Conservation (phyloP, 1,140 invertebrate genomes). For the Parapsyche elsis region DNA sequence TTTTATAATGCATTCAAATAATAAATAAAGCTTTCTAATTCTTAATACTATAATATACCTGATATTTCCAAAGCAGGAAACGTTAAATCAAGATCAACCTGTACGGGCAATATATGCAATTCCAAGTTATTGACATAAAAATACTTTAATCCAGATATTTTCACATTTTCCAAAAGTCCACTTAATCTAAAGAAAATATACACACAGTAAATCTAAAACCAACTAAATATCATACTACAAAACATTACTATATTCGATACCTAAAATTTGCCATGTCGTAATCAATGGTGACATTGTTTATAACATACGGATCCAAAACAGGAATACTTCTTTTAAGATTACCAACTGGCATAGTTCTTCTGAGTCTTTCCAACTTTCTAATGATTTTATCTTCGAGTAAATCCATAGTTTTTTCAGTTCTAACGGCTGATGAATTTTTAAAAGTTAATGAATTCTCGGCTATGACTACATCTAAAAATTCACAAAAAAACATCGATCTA, state of each 20-base stretch:
- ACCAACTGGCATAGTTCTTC: conserved; percentile 15
- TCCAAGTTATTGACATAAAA: conserved; percentile 18
- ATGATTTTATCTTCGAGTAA: conserved; percentile 21
- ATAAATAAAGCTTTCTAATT: too few species aligned
- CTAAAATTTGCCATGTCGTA: not conserved
- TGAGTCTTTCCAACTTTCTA: conserved; percentile 22
- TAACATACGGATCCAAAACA: conserved; percentile 16
- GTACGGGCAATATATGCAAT: conserved; percentile 5
- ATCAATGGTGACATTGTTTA: not conserved
- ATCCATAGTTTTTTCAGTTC: not conserved
- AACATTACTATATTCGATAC: not conserved
- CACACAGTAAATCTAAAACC: too few species aligned
- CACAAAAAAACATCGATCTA: too few species aligned
- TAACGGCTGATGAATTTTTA: too few species aligned
- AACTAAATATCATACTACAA: not conserved
- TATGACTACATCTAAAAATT: too few species aligned
- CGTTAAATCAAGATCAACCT: conserved; percentile 16
- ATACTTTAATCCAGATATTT: conserved; percentile 20
- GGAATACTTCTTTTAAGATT: conserved; percentile 22
- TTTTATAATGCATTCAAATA: too few species aligned
- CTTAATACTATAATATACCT: not conserved
- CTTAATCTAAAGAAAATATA: conserved; percentile 27
- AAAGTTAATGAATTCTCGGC: too few species aligned
- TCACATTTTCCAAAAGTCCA: not conserved
- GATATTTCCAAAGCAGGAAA: conserved; percentile 2